Conservation (phyloP, 2,888 invertebrate species). For the Aspidiotus destructor region DNA sequence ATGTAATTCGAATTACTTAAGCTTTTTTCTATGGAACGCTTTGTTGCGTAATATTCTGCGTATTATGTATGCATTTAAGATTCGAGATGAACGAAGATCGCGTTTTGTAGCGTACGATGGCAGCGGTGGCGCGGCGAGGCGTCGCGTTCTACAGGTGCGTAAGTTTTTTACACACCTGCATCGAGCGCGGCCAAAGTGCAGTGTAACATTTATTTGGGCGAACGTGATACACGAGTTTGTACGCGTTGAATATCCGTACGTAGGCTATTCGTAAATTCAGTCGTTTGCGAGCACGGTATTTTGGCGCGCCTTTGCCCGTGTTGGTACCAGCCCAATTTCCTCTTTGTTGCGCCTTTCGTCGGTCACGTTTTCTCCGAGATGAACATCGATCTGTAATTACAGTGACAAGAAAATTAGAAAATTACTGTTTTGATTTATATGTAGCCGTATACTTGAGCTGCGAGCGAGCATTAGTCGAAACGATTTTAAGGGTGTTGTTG, state of each 20-base stretch:
- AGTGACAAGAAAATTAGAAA: slow-evolving; percentile 1
- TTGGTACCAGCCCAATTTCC: too few relatives aligned
- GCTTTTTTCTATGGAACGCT: slow-evolving; percentile 6
- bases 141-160: slow-evolving; percentile 10
- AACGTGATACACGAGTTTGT: too few relatives aligned
- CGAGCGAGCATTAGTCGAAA: too few relatives aligned
- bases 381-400: neutral
- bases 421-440: neutral
- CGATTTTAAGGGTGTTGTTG: too few relatives aligned
- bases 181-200: neutral
- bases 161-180: slow-evolving; percentile 5
- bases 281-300: too few relatives aligned
- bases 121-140: neutral
- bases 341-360: neutral
- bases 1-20: slow-evolving; percentile 24
- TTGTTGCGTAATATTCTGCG: slow-evolving; percentile 14
- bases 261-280: too few relatives aligned
- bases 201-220: too few relatives aligned
- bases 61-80: neutral
- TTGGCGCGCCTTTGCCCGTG: too few relatives aligned
- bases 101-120: too few relatives aligned
- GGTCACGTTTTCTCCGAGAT: neutral
- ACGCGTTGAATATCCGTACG: too few relatives aligned
- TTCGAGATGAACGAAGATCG: neutral
- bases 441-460: neutral